phyloP scores from a whole-genome alignment of 2,888 invertebrate genomes.

The Limnephilus lunatus region DNA sequence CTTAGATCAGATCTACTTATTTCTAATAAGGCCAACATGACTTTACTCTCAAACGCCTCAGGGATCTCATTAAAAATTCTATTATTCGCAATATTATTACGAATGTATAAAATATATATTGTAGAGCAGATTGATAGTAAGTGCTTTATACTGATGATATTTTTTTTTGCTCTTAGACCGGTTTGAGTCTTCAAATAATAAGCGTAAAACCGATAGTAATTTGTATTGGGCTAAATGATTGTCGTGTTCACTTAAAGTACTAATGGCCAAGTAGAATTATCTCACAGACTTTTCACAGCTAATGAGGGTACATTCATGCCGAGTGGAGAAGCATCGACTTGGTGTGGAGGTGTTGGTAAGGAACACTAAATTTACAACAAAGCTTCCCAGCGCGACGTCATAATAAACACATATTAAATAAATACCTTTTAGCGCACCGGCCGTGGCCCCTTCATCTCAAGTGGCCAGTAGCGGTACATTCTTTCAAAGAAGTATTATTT shows the following conservation, averaged over 20 bases:
- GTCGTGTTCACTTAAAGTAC: not conserved
- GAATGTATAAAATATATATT: not conserved
- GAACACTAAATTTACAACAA: not conserved
- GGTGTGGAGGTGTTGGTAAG: not conserved
- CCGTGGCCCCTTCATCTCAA: constrained; percentile 4
- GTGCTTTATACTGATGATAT: not conserved
- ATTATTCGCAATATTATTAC: not conserved
- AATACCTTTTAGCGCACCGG: not conserved
- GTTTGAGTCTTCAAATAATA: not conserved
- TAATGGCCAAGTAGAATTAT: not conserved
- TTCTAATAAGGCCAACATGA: not conserved
- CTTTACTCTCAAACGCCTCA: not conserved
- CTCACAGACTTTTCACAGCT: not conserved
- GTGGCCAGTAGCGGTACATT: constrained; percentile 17
- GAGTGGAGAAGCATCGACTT: not conserved
- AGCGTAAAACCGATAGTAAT: not conserved
- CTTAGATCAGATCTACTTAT: not conserved
- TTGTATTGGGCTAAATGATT: not conserved
- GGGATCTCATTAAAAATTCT: not conserved
- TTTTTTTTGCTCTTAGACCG: not conserved
- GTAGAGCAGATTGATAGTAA: not conserved
- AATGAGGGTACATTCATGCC: not conserved
- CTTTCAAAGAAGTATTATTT: constrained; percentile 18
- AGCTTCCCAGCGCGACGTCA: not conserved
- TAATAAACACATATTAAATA: not conserved